Evolutionary conservation across 92 coral and sea anemone genomes (phyloP), one percentile per base, ranked within the genome.

Genomic region (Nematostella vectensis): DNA sequence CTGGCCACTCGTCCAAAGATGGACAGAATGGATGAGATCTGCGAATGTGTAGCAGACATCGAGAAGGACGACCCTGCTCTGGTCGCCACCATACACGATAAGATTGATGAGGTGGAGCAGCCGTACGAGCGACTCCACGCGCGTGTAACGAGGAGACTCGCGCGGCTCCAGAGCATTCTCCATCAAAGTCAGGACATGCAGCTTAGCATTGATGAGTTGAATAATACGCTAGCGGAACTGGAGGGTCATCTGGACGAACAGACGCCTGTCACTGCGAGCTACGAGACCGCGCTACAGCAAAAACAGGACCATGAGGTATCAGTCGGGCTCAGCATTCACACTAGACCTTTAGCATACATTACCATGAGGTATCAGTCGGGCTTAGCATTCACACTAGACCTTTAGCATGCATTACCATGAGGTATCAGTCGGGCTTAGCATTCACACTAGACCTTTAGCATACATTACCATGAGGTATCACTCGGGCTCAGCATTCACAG

Each of bases 281-380:
- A 81, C 53, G 85, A 54, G 21, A 70, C 75, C n/a, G 80, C 79
- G 21, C 61, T 66, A 20, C 88, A 65, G 3, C 96, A 81, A 53
- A 83, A 91, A 61, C 93, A 74, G 36, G 93, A 86, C 51, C 98
- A 91, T 40, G 87, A 91, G 98, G 98, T 91, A 74, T n/a, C 47
- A 15, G 42, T n/a, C n/a, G n/a, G n/a, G n/a, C n/a, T n/a, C n/a
- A n/a, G n/a, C n/a, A n/a, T n/a, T 9, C 21, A 54, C n/a, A n/a
- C n/a, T n/a, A n/a, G n/a, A n/a, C n/a, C n/a, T n/a, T n/a, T n/a
- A n/a, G n/a, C n/a, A n/a, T n/a, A n/a, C n/a, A n/a, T n/a, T n/a
- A n/a, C n/a, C n/a, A n/a, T n/a, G n/a, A n/a, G n/a, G n/a, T n/a
- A n/a, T n/a, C n/a, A n/a, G n/a, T n/a, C n/a, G n/a, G n/a, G n/a